phyloP scores from a whole-genome alignment of 2,113 vertebrate genomes.

The Acrocephalus arundinaceus region DNA sequence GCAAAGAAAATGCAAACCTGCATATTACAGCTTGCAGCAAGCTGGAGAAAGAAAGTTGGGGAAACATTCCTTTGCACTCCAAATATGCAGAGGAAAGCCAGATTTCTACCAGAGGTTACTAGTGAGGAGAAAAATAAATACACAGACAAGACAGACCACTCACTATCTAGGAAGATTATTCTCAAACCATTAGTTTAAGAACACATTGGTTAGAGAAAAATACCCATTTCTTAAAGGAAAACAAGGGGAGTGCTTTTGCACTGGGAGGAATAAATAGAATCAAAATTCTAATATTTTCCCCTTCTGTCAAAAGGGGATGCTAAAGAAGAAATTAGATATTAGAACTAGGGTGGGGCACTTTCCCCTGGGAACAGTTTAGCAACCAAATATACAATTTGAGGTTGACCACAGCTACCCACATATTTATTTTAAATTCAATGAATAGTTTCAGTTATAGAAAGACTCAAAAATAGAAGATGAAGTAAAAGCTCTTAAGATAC shows the following conservation, averaged over 20 bases:
- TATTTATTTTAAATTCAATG: neutral
- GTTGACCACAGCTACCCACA: neutral
- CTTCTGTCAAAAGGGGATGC: neutral
- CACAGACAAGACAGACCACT: neutral
- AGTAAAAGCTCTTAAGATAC: neutral
- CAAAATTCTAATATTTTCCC: neutral
- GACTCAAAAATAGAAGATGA: neutral
- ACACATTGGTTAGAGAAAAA: neutral
- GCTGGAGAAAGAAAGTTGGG: neutral
- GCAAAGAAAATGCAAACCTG: slow-evolving; percentile 21
- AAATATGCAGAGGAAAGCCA: neutral
- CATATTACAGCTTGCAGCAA: neutral
- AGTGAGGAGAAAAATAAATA: neutral
- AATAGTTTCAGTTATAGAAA: neutral
- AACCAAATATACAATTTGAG: neutral
- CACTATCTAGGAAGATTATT: neutral
- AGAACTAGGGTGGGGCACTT: neutral
- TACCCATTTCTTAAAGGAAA: neutral
- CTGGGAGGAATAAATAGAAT: neutral
- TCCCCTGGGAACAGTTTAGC: neutral
- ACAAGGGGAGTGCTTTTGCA: neutral
- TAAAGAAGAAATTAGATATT: neutral
- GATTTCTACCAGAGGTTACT: neutral
- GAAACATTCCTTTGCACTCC: neutral
- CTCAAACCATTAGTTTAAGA: neutral